Evolutionary conservation across 1,140 invertebrate species (phyloP).

Genomic region (Drosophila mojavensis): DNA sequence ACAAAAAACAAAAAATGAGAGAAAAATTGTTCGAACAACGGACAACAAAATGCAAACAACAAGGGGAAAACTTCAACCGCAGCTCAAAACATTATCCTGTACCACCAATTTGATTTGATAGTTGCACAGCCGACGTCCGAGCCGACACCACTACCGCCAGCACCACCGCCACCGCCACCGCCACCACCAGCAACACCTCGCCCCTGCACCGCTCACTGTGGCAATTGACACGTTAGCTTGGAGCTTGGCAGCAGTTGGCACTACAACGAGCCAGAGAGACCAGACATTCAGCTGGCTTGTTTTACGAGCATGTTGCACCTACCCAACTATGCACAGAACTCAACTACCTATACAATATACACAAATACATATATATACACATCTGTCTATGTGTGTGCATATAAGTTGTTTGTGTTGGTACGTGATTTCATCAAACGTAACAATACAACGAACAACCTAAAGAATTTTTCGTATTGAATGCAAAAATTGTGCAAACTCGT

Average conservation of each 20-base stretch:
- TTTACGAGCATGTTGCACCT: constrained; percentile 80
- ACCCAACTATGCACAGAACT: constrained; percentile 40
- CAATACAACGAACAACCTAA: constrained; percentile 57
- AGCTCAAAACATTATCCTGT: constrained; percentile 81
- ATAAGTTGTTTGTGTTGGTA: constrained; percentile 45
- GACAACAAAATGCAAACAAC: constrained; percentile 40
- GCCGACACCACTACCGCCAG: constrained; percentile 9
- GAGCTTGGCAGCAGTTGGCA: constrained; percentile 70
- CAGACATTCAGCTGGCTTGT: constrained; percentile 64
- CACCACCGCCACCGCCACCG: background rate
- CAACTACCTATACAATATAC: constrained; percentile 38
- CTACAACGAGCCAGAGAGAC: constrained; percentile 45
- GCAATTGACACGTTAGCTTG: constrained; percentile 79
- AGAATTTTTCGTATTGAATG: constrained; percentile 77
- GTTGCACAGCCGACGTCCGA: constrained; percentile 61
- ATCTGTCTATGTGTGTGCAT: constrained; percentile 6
- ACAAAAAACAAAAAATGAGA: constrained; percentile 3
- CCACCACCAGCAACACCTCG: constrained; percentile 1
- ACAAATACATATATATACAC: constrained; percentile 31
- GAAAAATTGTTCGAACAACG: constrained; percentile 47
- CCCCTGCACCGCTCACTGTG: constrained; percentile 25
- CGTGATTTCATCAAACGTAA: constrained; percentile 81
- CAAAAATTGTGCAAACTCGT: constrained; percentile 82
- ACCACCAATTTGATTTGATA: constrained; percentile 81
- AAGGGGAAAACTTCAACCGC: constrained; percentile 63